Base-by-base conservation (phyloP, 2,888 invertebrate genomes). In the Tethea ocularis region DNA sequence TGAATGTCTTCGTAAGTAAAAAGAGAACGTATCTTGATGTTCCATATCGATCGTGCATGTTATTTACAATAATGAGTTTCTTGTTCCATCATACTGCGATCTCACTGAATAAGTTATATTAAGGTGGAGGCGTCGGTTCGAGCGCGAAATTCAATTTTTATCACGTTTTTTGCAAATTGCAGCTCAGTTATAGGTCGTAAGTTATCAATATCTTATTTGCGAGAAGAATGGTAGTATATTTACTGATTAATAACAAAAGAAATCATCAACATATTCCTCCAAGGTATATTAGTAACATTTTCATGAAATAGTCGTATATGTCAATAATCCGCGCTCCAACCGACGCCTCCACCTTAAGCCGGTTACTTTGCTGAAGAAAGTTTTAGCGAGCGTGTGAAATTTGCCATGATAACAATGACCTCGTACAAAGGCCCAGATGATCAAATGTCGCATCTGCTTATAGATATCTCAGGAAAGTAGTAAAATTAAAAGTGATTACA, bases 341-440 rank as follows among this genome's bases (percentile, higher is more conserved):
- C n/a, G n/a, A n/a, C n/a, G n/a, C n/a, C n/a, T n/a, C n/a, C n/a
- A n/a, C n/a, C n/a, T n/a, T n/a, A 75, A 66, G 69, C 60, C 46
- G 60, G 66, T 71, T 68, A 61, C 62, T 69, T 69, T 56, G 60
- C 60, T 58, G 69, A 79, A 72, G 83, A 87, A 87, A 87, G 87
- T 82, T 82, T 82, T 72, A 78, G 77, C 67, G 67, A 79, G 82
- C 84, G 86, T 73, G 84, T 84, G 82, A 75, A 61, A 64, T 61
- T 64, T 69, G 55, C 69, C 62, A 69, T 58, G 64, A 59, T 71
- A 78, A 84, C 84, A 84, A 84, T 80, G 77, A 74, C 74, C 77
- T 64, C 58, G 69, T 68, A 71, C 67, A 72, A 54, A 33, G 29
- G 17, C 53, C 51, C 36, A 52, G 56, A 64, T 61, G 59, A 57